phyloP scores from a whole-genome alignment of 2,888 invertebrate genomes.

The Zhuqinia jingwanae region DNA sequence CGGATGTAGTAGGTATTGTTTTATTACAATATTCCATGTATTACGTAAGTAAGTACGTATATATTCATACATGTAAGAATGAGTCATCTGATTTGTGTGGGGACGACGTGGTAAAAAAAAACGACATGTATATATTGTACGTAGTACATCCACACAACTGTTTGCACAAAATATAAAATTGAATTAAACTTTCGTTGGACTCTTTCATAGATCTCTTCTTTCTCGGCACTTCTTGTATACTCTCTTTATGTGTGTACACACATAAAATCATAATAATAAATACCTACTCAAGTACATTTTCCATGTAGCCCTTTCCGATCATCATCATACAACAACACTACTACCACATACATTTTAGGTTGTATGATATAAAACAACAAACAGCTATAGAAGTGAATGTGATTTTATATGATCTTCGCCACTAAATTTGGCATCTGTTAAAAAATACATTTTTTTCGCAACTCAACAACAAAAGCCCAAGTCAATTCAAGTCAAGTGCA shows the following conservation, averaged over 20 bases:
- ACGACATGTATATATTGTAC: constrained; percentile 22
- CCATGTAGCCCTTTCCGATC: no score
- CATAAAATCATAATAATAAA: background rate
- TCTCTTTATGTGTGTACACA: background rate
- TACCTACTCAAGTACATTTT: no score
- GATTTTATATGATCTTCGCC: constrained; percentile 31
- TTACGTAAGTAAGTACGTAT: background rate
- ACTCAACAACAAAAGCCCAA: no score
- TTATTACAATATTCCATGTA: no score
- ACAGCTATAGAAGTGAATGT: background rate
- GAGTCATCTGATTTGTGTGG: constrained; percentile 52
- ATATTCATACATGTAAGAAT: constrained; percentile 5
- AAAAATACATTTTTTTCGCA: constrained; percentile 43
- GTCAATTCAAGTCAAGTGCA: constrained; percentile 2
- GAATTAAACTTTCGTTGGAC: constrained; percentile 34
- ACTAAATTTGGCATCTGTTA: constrained; percentile 51
- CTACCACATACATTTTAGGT: no score
- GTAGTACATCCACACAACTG: background rate
- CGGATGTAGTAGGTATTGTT: no score
- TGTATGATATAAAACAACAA: no score
- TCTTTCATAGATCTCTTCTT: background rate
- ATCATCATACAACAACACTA: no score
- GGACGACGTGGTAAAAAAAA: background rate
- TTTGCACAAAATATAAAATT: background rate
- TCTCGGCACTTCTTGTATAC: background rate